These are phyloP conservation scores for Thaumetopoea pityocampa DNA, from an alignment of 1,140 invertebrate species.

Conservation along the genomic window DNA sequence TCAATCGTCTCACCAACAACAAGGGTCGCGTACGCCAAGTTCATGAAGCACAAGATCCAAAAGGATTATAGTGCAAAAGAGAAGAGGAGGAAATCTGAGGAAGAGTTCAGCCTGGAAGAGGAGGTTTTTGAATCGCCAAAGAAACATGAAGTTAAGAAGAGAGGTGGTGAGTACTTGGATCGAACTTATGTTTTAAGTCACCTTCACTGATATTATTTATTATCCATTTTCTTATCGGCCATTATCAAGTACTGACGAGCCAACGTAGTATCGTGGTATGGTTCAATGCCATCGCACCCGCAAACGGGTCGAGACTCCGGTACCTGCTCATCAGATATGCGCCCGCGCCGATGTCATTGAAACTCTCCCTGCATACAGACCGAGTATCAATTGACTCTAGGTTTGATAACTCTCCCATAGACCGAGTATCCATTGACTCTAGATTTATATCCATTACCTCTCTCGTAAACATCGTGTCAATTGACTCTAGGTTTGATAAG, in stretches of 20 bases:
- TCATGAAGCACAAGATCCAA: conserved; percentile 84
- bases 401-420: too few relatives aligned
- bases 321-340: too few relatives aligned
- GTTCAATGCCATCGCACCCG: too few relatives aligned
- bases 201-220: not conserved
- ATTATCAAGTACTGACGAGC: not conserved
- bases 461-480: too few relatives aligned
- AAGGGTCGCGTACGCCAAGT: conserved; percentile 89
- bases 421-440: too few relatives aligned
- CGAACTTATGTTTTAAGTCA: not conserved
- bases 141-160: conserved; percentile 20
- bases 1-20: conserved; percentile 84
- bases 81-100: conserved; percentile 22
- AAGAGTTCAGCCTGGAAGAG: conserved; percentile 44
- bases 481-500: too few relatives aligned
- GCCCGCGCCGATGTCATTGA: too few relatives aligned
- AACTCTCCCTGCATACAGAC: too few relatives aligned
- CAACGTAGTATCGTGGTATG: too few relatives aligned
- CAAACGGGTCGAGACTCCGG: too few relatives aligned
- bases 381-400: too few relatives aligned
- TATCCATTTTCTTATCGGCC: not conserved
- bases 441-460: too few relatives aligned
- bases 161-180: conserved; percentile 22
- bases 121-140: conserved; percentile 50
- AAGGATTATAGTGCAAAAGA: conserved; percentile 72